Evolutionary conservation across 2,113 vertebrate genomes (phyloP).

Genomic region (Xiphophorus couchianus): DNA sequence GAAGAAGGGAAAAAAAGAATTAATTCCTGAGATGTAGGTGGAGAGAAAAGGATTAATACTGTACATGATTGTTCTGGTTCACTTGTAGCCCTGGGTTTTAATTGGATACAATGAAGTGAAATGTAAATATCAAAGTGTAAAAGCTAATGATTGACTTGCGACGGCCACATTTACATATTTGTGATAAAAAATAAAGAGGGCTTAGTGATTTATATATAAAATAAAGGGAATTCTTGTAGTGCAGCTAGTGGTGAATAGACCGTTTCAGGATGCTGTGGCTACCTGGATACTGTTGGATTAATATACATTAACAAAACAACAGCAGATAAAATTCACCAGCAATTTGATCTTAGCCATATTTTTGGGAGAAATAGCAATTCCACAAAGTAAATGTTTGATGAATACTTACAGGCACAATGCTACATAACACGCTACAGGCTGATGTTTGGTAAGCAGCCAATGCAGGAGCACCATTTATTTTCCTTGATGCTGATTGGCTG

Average conservation of each 20-base stretch:
- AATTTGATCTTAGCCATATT: neutral
- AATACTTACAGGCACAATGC: too few species aligned
- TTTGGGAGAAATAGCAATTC: too few species aligned
- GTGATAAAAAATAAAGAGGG: slow-evolving; percentile 19
- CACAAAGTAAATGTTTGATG: too few species aligned
- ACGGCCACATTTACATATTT: slow-evolving; percentile 46
- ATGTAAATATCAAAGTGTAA: slow-evolving; percentile 67
- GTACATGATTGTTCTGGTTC: slow-evolving; percentile 21
- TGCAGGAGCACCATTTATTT: too few species aligned
- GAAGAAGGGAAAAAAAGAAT: neutral
- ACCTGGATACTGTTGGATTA: neutral
- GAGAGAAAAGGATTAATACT: slow-evolving; percentile 67
- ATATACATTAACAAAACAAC: neutral
- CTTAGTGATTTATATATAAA: slow-evolving; percentile 10
- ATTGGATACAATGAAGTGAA: slow-evolving; percentile 56
- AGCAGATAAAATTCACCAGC: neutral
- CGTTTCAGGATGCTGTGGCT: neutral
- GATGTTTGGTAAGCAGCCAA: too few species aligned
- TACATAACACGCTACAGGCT: too few species aligned
- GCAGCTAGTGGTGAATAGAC: slow-evolving; percentile 7
- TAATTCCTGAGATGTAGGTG: slow-evolving; percentile 60
- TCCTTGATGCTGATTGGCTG: too few species aligned
- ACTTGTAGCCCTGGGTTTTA: slow-evolving; percentile 58
- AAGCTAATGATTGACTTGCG: slow-evolving; percentile 50
- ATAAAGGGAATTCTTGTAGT: slow-evolving; percentile 5